Base-by-base conservation (phyloP, 2,888 invertebrate species). In the Watsonalla binaria region DNA sequence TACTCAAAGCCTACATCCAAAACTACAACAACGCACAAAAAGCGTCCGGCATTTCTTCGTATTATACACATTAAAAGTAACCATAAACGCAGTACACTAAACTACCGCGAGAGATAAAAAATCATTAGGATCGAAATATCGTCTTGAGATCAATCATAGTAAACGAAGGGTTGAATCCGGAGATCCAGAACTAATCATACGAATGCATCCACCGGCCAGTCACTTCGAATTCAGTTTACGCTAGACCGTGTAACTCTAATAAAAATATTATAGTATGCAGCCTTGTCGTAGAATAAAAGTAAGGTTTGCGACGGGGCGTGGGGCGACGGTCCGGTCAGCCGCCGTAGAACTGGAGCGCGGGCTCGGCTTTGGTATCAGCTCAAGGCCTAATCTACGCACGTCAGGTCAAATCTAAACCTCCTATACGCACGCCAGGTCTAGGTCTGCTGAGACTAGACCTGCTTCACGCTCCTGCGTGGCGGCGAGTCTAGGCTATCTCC, bases 401-500 rank as follows among this genome's bases (percentile, higher is more conserved):
- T 35, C 33, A 42, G 96, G 70, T n/a, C 13, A 0, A 49, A 98
- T 98, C 80, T 98, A 98, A 84, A 97, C 97, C 92, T 98, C 98
- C 39, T 6, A 5, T 24, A 35, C 46, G 6, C 45, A 11, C 14
- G 97, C 92, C 98, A 98, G 51, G 24, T 14, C n/a, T 24, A 24
- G 24, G 50, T 35, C 24, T 24, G 6, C 24, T 24, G 49, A 42
- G 47, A 39, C 45, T 45, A 33, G 53, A 54, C 53, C 54, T 37
- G 8, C 37, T 37, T 8, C 37, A 37, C 37, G 60, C 55, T 56
- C 49, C 57, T 52, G 35, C 45, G 51, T 45, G 46, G 45, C n/a
- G 6, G n/a, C 13, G 51, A 53, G 64, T 61, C 81, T 88, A 89
- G 73, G 86, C 88, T 68, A 89, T 90, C 76, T 90, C 90, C 65